Evolutionary conservation across 2,113 vertebrate species (phyloP).

Genomic region (Sander vitreus): DNA sequence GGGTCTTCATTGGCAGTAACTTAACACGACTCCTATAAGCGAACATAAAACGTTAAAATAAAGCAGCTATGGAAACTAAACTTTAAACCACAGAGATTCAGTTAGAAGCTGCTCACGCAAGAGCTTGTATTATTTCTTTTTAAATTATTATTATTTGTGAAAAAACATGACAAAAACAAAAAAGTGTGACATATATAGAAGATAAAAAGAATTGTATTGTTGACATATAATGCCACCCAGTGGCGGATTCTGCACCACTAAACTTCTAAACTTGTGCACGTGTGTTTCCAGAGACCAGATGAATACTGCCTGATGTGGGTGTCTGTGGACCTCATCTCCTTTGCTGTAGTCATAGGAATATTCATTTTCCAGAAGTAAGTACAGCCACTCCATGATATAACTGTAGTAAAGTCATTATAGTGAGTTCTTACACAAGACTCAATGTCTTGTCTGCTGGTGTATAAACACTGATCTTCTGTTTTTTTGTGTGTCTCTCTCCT

Average conservation of each 20-base stretch:
- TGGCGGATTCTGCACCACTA: conserved; percentile 46
- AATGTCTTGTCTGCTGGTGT: conserved; percentile 50
- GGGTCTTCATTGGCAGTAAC: no score
- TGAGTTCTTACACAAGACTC: conserved; percentile 34
- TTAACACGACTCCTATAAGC: no score
- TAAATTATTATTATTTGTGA: no score
- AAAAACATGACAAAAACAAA: no score
- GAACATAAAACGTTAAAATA: no score
- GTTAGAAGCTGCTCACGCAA: no score
- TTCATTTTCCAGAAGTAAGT: conserved; percentile 99
- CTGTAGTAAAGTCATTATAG: background rate
- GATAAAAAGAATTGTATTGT: background rate
- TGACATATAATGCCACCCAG: conserved; percentile 57
- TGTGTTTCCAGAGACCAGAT: conserved; percentile 88
- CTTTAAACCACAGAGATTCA: no score
- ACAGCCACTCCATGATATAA: background rate
- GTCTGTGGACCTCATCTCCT: conserved; percentile 92
- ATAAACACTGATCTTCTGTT: background rate
- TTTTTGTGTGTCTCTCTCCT: background rate
- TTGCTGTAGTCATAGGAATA: conserved; percentile 91
- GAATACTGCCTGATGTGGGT: conserved; percentile 95
- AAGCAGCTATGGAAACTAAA: no score
- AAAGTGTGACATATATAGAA: no score
- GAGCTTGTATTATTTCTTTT: no score
- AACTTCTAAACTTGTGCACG: background rate